phyloP scores from a whole-genome alignment of 2,113 vertebrate species.

The Hydropotes inermis region DNA sequence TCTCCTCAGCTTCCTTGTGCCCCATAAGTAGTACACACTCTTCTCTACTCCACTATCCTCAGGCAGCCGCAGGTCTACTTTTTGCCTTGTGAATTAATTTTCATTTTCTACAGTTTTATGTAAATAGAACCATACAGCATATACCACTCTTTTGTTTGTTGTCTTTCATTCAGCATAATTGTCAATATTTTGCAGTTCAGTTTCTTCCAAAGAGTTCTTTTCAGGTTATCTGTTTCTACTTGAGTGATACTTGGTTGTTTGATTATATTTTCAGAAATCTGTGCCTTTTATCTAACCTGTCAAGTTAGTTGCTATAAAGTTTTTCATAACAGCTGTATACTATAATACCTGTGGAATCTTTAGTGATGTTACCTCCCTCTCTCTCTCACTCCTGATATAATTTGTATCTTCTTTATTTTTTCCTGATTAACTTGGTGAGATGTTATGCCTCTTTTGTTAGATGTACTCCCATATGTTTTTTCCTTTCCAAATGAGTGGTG shows the following conservation, averaged over 20 bases:
- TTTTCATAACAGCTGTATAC: neutral
- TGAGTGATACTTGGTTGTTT: neutral
- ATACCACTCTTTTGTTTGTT: neutral
- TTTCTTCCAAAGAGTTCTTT: neutral
- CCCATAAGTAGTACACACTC: neutral
- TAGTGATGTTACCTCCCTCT: neutral
- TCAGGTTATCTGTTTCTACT: neutral
- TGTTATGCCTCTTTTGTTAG: neutral
- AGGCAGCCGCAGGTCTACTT: neutral
- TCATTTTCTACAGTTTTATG: neutral
- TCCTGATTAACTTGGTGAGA: neutral
- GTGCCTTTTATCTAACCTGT: neutral
- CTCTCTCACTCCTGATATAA: neutral
- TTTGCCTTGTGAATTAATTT: neutral
- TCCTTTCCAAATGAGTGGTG: neutral
- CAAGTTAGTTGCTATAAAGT: neutral
- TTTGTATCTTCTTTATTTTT: neutral
- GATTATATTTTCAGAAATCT: neutral
- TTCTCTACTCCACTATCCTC: neutral
- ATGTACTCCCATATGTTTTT: neutral
- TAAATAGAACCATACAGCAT: neutral
- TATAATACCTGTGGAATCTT: neutral
- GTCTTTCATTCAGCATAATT: neutral
- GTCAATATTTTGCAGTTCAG: neutral
- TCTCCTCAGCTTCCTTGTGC: neutral